Evolutionary conservation across 2,113 vertebrate genomes (phyloP), one percentile per base, ranked within the genome.

Genomic region (Trachemys scripta): DNA sequence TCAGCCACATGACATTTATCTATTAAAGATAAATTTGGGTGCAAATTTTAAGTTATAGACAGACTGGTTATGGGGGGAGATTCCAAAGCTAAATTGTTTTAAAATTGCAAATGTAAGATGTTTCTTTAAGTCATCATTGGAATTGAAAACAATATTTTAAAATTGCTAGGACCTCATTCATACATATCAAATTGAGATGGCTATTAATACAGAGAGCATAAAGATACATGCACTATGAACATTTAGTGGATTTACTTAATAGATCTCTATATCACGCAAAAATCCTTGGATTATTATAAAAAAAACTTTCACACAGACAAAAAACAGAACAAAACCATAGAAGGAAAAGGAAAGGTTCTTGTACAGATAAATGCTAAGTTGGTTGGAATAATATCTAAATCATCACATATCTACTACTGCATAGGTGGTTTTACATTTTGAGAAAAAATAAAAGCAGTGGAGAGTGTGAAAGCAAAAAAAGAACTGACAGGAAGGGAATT

Each of bases 171-270:
- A 78, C 5, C 27, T 65, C 13, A 17, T 65, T 49, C 17, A 13
- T 22, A 49, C 31, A 54, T 85, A 87, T 42, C 38, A 89, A 90
- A 87, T 50, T 75, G 85, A 82, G 59, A 51, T n/a, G 91, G 80
- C 50, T 56, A 19, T 91, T 90, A 80, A 72, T 38, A 92, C 88
- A 92, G 80, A 69, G 75, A 91, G n/a, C 87, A 17, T 17, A 92
- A 82, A 3, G 9, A 96, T 87, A 56, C 22, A 10, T 24, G 54
- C 54, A 56, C 24, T 27, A 90, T 45, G 45, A 31, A 65, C 88
- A 83, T 47, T 87, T 3, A 45, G 88, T 19, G 50, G 92, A 80
- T 42, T 89, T 94, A 85, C 47, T 94, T 62, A 78, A 85, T 22
- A 47, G 10, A n/a, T 69, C 19, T 17, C 65, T 89, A 80, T 29